Evolutionary conservation across 2,113 vertebrate genomes (phyloP).

Genomic region (Potamarius usumacintae): DNA sequence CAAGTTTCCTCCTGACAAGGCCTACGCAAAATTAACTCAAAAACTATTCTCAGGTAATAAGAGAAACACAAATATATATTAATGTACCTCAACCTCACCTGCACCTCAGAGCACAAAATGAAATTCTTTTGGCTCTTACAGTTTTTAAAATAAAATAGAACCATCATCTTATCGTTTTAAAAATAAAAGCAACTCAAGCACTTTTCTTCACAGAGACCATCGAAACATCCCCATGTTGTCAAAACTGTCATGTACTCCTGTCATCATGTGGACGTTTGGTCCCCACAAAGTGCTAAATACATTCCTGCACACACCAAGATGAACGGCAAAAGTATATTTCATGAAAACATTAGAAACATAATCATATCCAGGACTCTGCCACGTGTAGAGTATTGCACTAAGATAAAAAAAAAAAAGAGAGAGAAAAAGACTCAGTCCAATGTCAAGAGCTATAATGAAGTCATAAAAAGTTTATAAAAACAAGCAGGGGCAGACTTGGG

Average conservation of each 20-base stretch:
- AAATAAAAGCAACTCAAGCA: constrained; percentile 5
- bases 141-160: background rate
- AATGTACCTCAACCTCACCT: constrained; percentile 4
- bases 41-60: constrained; percentile 15
- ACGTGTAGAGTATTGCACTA: constrained; percentile 61
- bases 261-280: constrained; percentile 11
- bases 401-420: constrained; percentile 14
- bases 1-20: constrained; percentile 73
- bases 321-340: constrained; percentile 63
- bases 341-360: constrained; percentile 72
- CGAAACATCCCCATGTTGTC: constrained; percentile 1
- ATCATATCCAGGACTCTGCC: constrained; percentile 61
- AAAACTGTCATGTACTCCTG: constrained; percentile 13
- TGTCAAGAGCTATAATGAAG: constrained; percentile 58
- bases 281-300: constrained; percentile 23
- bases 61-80: background rate
- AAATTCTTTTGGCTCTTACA: background rate
- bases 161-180: background rate
- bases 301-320: constrained; percentile 42
- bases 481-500: constrained; percentile 56
- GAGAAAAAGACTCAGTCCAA: constrained; percentile 44
- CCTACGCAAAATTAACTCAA: constrained; percentile 47
- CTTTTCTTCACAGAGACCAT: background rate
- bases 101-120: background rate
- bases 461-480: constrained; percentile 59